Base-by-base conservation (phyloP, 2,797 vertebrate genomes). In the Girardinus metallicus region DNA sequence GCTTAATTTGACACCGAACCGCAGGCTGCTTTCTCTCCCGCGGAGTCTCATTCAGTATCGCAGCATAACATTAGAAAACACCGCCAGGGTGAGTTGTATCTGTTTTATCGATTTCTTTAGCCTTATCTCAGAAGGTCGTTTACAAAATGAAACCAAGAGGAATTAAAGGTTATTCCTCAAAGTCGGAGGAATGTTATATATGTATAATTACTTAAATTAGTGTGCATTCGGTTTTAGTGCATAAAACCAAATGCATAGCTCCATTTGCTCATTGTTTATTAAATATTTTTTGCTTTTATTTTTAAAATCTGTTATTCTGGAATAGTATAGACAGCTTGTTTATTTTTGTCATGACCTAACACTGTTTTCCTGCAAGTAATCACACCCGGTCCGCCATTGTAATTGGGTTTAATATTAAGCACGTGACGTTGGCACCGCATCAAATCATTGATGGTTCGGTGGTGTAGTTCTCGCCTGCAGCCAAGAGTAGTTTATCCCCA, bases 11-110 rank as follows among this genome's bases (percentile, higher is more conserved):
- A 68, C 6, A 8, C n/a, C 11, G 23, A 79, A 72, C 34, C 60
- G 80, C 0, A 62, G 79, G 34, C 26, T 85, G 68, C 29, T 73
- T 2, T 43, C 46, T 66, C 51, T n/a, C 1, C 31, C n/a, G 5
- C 39, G 9, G 66, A 51, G 6, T 15, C 5, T 88, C 6, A 18
- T 74, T 64, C 87, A 76, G n/a, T 23, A 74, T 60, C 83, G 86
- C 51, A 18, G n/a, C 31, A n/a, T 87, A 1, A 62, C 16, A 9
- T 64, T 60, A 5, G 78, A 23, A 80, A 71, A 21, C 64, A 36
- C n/a, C 23, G 55, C 77, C 43, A 76, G 57, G 78, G 93, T 94
- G 68, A 91, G 93, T 87, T n/a, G 34, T 1, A 31, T 46, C 18
- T 1, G 3, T 13, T 31, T 11, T 55, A n/a, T 7, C 9, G 1